Base-by-base conservation (phyloP, 30 jellyfish, hydroid and myxozoan genomes). In the Hydra vulgaris region DNA sequence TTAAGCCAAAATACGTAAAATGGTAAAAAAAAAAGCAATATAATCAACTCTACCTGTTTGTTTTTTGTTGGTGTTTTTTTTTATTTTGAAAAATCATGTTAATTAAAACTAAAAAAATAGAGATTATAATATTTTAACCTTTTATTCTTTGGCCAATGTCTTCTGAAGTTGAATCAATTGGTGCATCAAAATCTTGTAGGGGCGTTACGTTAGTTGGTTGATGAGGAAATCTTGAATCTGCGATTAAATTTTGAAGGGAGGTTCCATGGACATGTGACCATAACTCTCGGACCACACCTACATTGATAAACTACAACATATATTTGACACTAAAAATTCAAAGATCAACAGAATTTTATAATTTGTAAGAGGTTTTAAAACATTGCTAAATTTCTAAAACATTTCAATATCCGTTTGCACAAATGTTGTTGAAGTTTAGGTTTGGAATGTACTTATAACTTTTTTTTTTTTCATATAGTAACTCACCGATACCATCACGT, bases 171-270 rank as follows among this genome's bases (percentile, higher is more conserved):
- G 80, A 87, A 27, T 86, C 87, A 18, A 78, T 26, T 15, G 95
- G 92, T 0, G 96, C 54, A 74, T 91, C 98, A 74, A 91, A 91
- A 8, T 87, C 27, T 21, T 80, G 24, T 18, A 91, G 23, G 77
- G 77, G 82, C 22, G 87, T 20, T 27, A 86, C 95, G 40, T 25
- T 77, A 40, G 95, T 87, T 53, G 98, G 98, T 67, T 85, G 80
- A 66, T 91, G 96, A 21, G 98, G 98, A 71, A 91, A 91, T 21
- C 98, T 86, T n/a, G 89, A 86, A 71, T 91, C 98, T 0, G 98
- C 98, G 12, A 91, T 40, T 22, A 91, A 86, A 61, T 91, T 83
- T 75, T 91, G 98, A 17, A 91, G 71, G 25, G 95, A 82, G 21
- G 77, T 87, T 0, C 98, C 98, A 5, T 88, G 66, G 5, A 91